phyloP scores from a whole-genome alignment of 53 echinoderm and acorn worm species.

The Holothuria scabra region DNA sequence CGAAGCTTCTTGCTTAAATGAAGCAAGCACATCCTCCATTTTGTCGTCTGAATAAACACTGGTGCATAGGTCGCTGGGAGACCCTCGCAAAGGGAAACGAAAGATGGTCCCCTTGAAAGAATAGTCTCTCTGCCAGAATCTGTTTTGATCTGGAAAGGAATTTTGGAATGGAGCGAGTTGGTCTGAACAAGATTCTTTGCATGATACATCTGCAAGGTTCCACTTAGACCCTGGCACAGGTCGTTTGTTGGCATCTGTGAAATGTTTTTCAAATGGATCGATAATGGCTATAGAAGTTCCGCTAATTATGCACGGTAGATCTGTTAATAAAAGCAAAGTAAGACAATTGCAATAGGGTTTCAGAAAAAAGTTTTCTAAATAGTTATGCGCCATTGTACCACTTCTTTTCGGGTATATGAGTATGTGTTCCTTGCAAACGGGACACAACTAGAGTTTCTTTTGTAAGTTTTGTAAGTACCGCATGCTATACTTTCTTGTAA shows the following conservation, averaged over 20 bases:
- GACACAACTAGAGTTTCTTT: too few species aligned
- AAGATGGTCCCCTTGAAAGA: constrained; percentile 79
- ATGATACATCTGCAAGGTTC: constrained; percentile 16
- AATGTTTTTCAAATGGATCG: constrained; percentile 45
- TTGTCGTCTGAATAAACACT: constrained; percentile 59
- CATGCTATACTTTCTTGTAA: too few species aligned
- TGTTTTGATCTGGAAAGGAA: constrained; percentile 31
- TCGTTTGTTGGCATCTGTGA: not conserved
- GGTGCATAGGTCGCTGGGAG: constrained; percentile 53
- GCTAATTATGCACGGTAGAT: constrained; percentile 40
- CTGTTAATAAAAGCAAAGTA: not conserved
- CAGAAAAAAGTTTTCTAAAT: too few species aligned
- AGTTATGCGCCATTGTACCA: too few species aligned
- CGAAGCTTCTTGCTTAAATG: constrained; percentile 74
- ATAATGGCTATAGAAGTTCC: constrained; percentile 14
- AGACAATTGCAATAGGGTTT: not conserved
- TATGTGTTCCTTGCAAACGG: too few species aligned
- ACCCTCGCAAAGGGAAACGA: constrained; percentile 81
- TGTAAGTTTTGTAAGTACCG: too few species aligned
- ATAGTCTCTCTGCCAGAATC: constrained; percentile 1
- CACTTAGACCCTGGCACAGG: not conserved
- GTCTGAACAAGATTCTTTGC: constrained; percentile 32
- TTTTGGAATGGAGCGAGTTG: constrained; percentile 73
- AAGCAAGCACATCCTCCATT: constrained; percentile 54
- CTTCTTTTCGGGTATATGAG: too few species aligned